Conservation (phyloP, 2,888 invertebrate species). For the Tipula helvola region DNA sequence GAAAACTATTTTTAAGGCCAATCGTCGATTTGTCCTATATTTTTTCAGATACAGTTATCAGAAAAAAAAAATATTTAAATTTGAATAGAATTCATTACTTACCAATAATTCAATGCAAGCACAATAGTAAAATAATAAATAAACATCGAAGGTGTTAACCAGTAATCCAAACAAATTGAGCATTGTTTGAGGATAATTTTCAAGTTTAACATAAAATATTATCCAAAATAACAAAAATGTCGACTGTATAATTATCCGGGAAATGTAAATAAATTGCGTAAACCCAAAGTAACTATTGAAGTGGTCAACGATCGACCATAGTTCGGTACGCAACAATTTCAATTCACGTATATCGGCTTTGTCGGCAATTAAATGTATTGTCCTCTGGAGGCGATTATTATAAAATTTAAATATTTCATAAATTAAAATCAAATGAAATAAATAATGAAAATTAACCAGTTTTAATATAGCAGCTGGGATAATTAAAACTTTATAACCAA, state of each 20-base stretch:
- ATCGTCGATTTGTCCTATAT: too few relatives aligned
- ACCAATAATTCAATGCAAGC: neutral
- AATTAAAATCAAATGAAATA: neutral
- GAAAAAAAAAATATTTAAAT: too few relatives aligned
- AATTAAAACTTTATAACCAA: neutral
- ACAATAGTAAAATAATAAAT: neutral
- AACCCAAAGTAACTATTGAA: neutral
- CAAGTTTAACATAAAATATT: neutral
- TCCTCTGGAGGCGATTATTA: neutral
- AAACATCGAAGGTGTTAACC: neutral
- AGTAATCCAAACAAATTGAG: neutral
- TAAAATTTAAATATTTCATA: neutral
- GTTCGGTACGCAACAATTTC: neutral
- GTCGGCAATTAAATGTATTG: neutral
- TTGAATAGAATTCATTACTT: neutral
- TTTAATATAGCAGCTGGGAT: neutral
- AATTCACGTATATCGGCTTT: neutral
- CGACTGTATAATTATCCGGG: neutral
- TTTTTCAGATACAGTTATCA: too few relatives aligned
- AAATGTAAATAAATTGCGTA: neutral
- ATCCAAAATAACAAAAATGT: neutral
- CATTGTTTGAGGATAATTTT: neutral
- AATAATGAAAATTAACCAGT: neutral
- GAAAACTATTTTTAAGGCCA: too few relatives aligned
- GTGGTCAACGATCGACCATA: neutral